phyloP scores from a whole-genome alignment of 2,888 invertebrate genomes.

The Phortica okadai region DNA sequence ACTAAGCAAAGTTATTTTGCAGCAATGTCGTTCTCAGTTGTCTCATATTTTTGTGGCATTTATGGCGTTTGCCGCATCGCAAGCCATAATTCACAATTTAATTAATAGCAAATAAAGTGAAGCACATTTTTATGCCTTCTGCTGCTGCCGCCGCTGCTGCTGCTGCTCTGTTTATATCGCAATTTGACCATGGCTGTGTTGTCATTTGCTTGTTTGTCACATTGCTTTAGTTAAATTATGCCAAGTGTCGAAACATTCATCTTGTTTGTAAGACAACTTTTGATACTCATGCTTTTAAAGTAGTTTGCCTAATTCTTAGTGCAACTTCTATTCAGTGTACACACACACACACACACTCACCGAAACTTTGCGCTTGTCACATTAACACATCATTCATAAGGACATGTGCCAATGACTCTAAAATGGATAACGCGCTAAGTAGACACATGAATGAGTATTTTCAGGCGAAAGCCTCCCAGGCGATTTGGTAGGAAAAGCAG shows the following conservation, averaged over 20 bases:
- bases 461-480: conserved; percentile 49
- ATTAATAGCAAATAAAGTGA: conserved; percentile 64
- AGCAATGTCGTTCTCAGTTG: conserved; percentile 20
- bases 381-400: conserved; percentile 75
- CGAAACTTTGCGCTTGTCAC: conserved; percentile 59
- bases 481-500: conserved; percentile 41
- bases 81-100: conserved; percentile 72
- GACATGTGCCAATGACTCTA: conserved; percentile 68
- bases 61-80: conserved; percentile 65
- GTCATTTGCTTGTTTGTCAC: neutral
- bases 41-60: conserved; percentile 69
- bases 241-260: too few species aligned
- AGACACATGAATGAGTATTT: conserved; percentile 18
- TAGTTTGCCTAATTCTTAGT: neutral
- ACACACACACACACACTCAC: neutral
- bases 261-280: too few species aligned
- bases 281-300: too few species aligned
- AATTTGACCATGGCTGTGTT: neutral
- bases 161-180: neutral
- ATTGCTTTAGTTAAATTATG: too few species aligned
- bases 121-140: conserved; percentile 44
- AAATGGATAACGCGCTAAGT: conserved; percentile 30
- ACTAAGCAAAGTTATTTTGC: conserved; percentile 24
- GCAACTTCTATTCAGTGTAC: too few species aligned
- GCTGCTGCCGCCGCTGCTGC: too few species aligned